These are phyloP conservation scores for Trichogramma dendrolimi DNA, from an alignment of 2,888 invertebrate genomes.

Conservation along the genomic window DNA sequence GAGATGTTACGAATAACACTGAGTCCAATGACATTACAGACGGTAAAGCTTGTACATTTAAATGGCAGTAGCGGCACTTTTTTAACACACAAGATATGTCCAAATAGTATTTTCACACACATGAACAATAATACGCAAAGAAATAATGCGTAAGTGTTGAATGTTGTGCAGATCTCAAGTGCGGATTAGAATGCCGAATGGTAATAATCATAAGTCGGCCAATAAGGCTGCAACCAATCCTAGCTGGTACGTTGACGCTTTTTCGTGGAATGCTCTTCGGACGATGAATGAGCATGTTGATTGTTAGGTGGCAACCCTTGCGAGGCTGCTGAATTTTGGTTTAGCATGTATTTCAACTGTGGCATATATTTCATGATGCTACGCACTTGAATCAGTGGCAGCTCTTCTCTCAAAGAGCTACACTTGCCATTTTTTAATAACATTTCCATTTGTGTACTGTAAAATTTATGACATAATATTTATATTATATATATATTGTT, in stretches of 20 bases:
- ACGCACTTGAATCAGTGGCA: conserved; percentile 77
- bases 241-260: conserved; percentile 62
- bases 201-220: conserved; percentile 52
- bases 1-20: no score
- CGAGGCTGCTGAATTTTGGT: conserved; percentile 47
- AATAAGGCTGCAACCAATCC: conserved; percentile 58
- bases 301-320: conserved; percentile 31
- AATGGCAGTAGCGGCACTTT: no score
- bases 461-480: conserved; percentile 8
- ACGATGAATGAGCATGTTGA: conserved; percentile 42
- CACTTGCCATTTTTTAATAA: conserved; percentile 74
- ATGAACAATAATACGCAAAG: background rate
- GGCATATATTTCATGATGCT: conserved; percentile 83
- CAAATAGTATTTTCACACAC: background rate
- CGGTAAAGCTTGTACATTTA: no score
- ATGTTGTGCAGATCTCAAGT: conserved; percentile 3
- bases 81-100: background rate
- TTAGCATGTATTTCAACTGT: conserved; percentile 81
- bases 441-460: conserved; percentile 71
- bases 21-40: no score
- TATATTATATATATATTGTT: background rate
- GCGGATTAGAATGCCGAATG: conserved; percentile 47
- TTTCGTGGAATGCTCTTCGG: conserved; percentile 50
- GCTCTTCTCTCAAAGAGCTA: conserved; percentile 65
- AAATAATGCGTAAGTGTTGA: background rate